Evolutionary conservation across 2,113 vertebrate genomes (phyloP), one percentile per base, ranked within the genome.

Genomic region (Burhinus bistriatus): DNA sequence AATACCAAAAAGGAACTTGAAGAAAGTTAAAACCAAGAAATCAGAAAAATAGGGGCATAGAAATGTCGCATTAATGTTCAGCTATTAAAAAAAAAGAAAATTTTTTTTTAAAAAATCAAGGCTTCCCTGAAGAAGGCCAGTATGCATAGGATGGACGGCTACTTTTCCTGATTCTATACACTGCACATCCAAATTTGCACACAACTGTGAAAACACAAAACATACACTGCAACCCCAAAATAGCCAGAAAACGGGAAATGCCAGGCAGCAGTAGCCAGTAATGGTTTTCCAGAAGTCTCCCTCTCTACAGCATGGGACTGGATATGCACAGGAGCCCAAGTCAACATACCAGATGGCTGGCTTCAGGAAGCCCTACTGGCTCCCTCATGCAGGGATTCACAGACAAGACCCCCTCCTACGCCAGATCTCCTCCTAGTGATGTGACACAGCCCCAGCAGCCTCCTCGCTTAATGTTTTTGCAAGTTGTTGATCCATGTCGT

Each of bases 331-430:
- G 2, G 19, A 40, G 30, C 6, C 6, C 32, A 76, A 25, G 4
- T 7, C 42, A 86, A 9, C 0, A 0, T 15, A 22, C 5, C n/a
- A 45, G 27, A 26, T 4, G 9, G 15, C 0, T 52, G 59, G 9
- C 40, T 32, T 38, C 34, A 81, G 36, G 54, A 90, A 89, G 65
- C 23, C 44, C 62, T 40, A 2, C 7, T 62, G 38, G 9, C 14
- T n/a, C 15, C 20, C 23, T 69, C 58, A 16, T 2, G 2, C 15
- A 64, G 22, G 18, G 19, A 76, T 42, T 72, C 44, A 30, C 0
- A 2, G 9, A 65, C 61, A 51, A 49, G 36, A 54, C 3, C 5
- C 2, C 2, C n/a, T 54, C 21, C 45, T 5, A 23, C 1, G 9
- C 30, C 65, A 90, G 40, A 27, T 52, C 29, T 80, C 52, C 40